Base-by-base conservation (phyloP, 2,888 invertebrate genomes). In the Sphaerophoria taeniata region DNA sequence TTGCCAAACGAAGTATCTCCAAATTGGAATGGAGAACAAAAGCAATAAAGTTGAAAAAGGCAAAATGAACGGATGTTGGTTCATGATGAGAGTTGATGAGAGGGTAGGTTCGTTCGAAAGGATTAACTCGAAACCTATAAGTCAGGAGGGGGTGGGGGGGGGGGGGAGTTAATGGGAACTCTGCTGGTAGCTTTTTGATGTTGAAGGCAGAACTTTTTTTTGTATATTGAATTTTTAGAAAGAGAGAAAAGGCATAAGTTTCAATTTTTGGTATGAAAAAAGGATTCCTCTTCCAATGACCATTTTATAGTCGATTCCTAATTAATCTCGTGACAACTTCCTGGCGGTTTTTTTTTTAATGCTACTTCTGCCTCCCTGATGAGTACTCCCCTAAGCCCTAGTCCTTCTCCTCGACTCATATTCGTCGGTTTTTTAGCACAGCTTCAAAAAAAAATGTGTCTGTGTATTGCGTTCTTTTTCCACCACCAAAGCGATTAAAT, bases 221-320 rank as follows among this genome's bases (percentile, higher is more conserved):
- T n/a, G n/a, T n/a, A n/a, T n/a, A n/a, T n/a, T n/a, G n/a, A 36
- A 12, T 24, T 34, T 33, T 6, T 31, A 12, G 7, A 4, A 14
- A 45, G 65, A 24, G 4, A 36, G 24, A 6, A 11, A 43, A 11
- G 39, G 65, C 34, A 14, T 39, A 24, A 51, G 11, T 43, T 51
- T 14, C 1, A 33, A 55, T 34, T 33, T 31, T 31, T 39, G 7
- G n/a, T n/a, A n/a, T n/a, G 2, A 45, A 33, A 70, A 70, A 56
- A 45, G 24, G 33, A 45, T 43, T 31, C 47, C 43, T 56, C 14
- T 36, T 45, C 34, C 70, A 56, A 73, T 84, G 71, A 80, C 84
- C 80, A 80, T 80, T 84, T 80, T 71, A 84, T 61, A 81, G 80
- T 80, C 85, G 72, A 72, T 85, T 81, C 72, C 85, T 81, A 77